Conservation (phyloP, 2,113 vertebrate species). For the Microtus oregoni region DNA sequence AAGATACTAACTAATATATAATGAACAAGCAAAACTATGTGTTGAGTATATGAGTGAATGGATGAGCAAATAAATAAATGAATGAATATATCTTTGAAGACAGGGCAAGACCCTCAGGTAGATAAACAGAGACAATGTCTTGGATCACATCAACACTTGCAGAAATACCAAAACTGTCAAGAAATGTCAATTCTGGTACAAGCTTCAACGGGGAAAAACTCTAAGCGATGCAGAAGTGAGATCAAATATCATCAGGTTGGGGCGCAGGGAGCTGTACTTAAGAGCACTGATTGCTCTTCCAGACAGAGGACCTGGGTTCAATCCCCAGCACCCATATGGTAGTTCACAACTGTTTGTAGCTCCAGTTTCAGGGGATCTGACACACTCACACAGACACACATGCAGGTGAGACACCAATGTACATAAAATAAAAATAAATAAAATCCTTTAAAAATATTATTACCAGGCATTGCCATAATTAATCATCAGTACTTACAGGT, state of each 20-base stretch:
- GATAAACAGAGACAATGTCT: neutral
- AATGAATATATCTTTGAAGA: neutral
- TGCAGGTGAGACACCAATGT: neutral
- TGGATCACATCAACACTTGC: neutral
- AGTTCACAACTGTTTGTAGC: neutral
- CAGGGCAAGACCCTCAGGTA: neutral
- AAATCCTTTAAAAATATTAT: neutral
- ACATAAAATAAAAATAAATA: neutral
- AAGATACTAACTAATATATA: neutral
- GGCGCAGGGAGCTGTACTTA: neutral
- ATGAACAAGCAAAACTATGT: neutral
- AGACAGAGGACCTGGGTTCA: neutral
- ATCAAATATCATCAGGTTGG: neutral
- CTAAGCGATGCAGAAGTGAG: neutral
- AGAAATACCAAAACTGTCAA: slow-evolving; percentile 16
- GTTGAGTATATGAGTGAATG: neutral
- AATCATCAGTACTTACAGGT: slow-evolving; percentile 18
- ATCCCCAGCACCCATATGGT: neutral
- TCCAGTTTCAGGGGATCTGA: neutral
- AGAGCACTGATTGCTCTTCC: neutral
- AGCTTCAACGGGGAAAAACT: neutral
- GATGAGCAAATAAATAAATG: neutral
- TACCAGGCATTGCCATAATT: slow-evolving; percentile 52
- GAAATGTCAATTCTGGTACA: neutral
- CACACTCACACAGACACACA: neutral